Conservation (phyloP, 2,113 vertebrate genomes). For the Azemiops feae region DNA sequence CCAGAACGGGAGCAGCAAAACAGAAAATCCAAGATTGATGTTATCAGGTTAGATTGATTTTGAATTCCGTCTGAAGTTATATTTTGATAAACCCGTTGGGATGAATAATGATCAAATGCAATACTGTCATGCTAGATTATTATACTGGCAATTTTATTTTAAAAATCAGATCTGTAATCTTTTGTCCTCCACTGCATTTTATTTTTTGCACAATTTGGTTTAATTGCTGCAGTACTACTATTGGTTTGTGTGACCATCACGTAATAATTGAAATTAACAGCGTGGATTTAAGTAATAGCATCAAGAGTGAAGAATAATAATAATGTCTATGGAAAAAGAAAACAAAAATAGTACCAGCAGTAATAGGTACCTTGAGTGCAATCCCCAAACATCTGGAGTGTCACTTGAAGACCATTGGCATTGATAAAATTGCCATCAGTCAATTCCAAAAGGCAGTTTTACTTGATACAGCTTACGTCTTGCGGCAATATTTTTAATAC, state of each 20-base stretch:
- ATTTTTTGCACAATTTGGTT: not conserved
- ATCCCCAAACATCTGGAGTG: not conserved
- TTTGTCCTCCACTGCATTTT: not conserved
- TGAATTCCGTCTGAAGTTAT: not conserved
- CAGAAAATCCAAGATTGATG: constrained; percentile 80
- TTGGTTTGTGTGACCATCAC: not conserved
- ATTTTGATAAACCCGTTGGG: not conserved
- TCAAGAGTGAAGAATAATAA: not conserved
- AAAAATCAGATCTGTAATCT: constrained; percentile 16
- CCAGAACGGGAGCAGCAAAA: constrained; percentile 83
- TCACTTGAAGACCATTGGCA: not conserved
- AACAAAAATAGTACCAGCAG: not conserved
- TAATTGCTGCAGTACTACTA: not conserved
- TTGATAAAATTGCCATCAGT: not conserved
- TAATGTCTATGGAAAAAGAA: too few relatives aligned
- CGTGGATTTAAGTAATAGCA: not conserved
- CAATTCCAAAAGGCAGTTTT: not conserved
- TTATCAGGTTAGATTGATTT: constrained; percentile 81
- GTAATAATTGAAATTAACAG: not conserved
- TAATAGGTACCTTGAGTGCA: not conserved
- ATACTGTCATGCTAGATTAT: not conserved
- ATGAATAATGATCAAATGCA: not conserved
- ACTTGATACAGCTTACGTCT: not conserved
- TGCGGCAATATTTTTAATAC: not conserved
- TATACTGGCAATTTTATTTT: not conserved